phyloP scores from a whole-genome alignment of 1,140 invertebrate species.

The Heliconius himera region DNA sequence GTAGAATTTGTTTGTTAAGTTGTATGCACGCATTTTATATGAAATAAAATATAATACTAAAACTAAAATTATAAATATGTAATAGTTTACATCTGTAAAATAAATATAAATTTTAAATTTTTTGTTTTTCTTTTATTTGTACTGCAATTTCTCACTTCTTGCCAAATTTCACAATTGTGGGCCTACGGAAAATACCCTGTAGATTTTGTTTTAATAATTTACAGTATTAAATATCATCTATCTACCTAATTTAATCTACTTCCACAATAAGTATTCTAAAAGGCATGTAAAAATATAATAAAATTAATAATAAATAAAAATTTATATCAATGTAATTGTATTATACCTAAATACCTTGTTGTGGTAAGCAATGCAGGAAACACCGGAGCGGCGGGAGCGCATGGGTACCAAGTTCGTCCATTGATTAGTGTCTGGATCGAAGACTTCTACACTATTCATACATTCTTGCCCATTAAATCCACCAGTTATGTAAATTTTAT shows the following conservation, averaged over 20 bases:
- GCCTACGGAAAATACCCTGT: too few relatives aligned
- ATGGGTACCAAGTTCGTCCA: constrained; percentile 93
- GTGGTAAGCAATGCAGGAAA: constrained; percentile 87
- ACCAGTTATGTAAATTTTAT: constrained; percentile 91
- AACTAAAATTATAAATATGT: too few relatives aligned
- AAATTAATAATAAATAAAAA: not conserved
- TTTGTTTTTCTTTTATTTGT: too few relatives aligned
- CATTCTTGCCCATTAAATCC: constrained; percentile 96
- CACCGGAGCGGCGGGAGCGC: constrained; percentile 89
- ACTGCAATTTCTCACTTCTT: too few relatives aligned
- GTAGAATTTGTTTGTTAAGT: too few relatives aligned
- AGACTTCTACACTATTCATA: constrained; percentile 92
- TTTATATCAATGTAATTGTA: constrained; percentile 25
- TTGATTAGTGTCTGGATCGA: constrained; percentile 90
- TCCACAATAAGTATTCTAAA: not conserved
- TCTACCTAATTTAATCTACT: not conserved
- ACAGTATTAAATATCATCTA: not conserved
- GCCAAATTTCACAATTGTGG: too few relatives aligned
- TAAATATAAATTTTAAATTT: too few relatives aligned
- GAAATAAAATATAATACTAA: too few relatives aligned
- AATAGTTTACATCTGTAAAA: too few relatives aligned
- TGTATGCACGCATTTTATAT: too few relatives aligned
- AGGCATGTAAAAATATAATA: not conserved
- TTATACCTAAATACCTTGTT: constrained; percentile 80
- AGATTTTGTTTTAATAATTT: too few relatives aligned